Evolutionary conservation across 2,888 invertebrate genomes (phyloP).

Genomic region (Unio delphinus): DNA sequence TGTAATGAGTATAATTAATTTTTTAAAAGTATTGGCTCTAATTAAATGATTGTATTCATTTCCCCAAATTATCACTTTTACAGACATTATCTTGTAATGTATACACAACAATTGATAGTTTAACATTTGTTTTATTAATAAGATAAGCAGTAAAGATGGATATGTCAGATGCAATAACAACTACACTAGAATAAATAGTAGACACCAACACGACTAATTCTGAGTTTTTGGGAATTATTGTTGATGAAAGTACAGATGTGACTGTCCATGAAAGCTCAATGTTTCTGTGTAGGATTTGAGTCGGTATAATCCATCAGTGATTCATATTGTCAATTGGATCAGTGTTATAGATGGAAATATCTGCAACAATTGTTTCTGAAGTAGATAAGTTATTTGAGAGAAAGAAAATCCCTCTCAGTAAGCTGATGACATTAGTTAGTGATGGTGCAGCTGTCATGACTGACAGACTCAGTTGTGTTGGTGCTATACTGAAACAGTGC

Average conservation of each 20-base stretch:
- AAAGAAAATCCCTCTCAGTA: slow-evolving; percentile 2
- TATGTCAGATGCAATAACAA: slow-evolving; percentile 1
- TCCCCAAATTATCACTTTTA: too few species aligned
- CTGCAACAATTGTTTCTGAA: slow-evolving; percentile 4
- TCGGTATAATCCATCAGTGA: slow-evolving; percentile 6
- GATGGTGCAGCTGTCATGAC: slow-evolving; percentile 19
- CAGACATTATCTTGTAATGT: too few species aligned
- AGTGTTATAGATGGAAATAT: slow-evolving; percentile 11
- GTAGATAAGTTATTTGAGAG: slow-evolving; percentile 4
- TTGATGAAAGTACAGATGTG: slow-evolving; percentile 22
- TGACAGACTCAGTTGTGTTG: slow-evolving; percentile 8
- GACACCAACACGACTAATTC: slow-evolving; percentile 4
- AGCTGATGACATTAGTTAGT: slow-evolving; percentile 16
- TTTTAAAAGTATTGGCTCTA: too few species aligned
- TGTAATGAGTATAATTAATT: too few species aligned
- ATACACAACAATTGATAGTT: too few species aligned
- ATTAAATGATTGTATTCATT: too few species aligned
- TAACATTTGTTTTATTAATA: too few species aligned
- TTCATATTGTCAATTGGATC: slow-evolving; percentile 14
- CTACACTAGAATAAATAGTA: too few species aligned
- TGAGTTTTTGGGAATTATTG: slow-evolving; percentile 9
- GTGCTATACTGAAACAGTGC: slow-evolving; percentile 4
- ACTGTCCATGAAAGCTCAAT: slow-evolving; percentile 20
- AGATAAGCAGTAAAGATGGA: slow-evolving; percentile 7
- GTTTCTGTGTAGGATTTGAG: slow-evolving; percentile 16